Evolutionary conservation across 2,113 vertebrate species (phyloP).

Genomic region (Euleptes europaea): DNA sequence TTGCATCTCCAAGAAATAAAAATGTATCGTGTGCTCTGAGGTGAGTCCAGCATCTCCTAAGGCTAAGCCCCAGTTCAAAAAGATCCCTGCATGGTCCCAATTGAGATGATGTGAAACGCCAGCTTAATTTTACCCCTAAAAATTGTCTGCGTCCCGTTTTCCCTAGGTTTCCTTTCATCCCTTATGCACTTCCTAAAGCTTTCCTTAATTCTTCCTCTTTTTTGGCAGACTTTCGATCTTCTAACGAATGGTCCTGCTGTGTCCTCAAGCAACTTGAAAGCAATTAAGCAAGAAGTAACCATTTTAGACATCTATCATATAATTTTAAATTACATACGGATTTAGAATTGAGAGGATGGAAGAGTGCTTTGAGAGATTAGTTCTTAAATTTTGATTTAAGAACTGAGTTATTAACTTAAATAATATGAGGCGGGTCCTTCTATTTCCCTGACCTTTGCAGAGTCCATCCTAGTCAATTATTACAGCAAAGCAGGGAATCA

Average conservation of each 20-base stretch:
- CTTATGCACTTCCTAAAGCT: constrained; percentile 62
- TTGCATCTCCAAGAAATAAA: too few species aligned
- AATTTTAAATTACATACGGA: constrained; percentile 77
- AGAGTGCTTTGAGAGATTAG: constrained; percentile 78
- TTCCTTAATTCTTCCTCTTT: constrained; percentile 67
- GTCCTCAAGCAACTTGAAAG: constrained; percentile 69
- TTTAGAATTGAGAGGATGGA: constrained; percentile 65
- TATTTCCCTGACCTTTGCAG: constrained; percentile 71
- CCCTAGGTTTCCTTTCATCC: constrained; percentile 52
- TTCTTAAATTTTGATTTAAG: constrained; percentile 78
- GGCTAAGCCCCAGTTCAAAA: not conserved
- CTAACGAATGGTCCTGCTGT: constrained; percentile 72
- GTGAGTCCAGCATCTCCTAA: not conserved
- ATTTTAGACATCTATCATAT: constrained; percentile 74
- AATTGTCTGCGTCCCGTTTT: constrained; percentile 53
- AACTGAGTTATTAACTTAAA: constrained; percentile 77
- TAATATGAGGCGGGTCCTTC: constrained; percentile 68
- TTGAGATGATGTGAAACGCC: constrained; percentile 36
- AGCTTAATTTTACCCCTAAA: constrained; percentile 58
- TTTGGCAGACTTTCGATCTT: constrained; percentile 68
- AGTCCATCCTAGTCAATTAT: constrained; percentile 79
- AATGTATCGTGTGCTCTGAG: not conserved
- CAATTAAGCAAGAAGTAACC: constrained; percentile 76
- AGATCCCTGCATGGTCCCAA: not conserved
- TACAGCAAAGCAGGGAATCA: constrained; percentile 76